Evolutionary conservation across 2,113 vertebrate genomes (phyloP).

Genomic region (Theristicus caerulescens): DNA sequence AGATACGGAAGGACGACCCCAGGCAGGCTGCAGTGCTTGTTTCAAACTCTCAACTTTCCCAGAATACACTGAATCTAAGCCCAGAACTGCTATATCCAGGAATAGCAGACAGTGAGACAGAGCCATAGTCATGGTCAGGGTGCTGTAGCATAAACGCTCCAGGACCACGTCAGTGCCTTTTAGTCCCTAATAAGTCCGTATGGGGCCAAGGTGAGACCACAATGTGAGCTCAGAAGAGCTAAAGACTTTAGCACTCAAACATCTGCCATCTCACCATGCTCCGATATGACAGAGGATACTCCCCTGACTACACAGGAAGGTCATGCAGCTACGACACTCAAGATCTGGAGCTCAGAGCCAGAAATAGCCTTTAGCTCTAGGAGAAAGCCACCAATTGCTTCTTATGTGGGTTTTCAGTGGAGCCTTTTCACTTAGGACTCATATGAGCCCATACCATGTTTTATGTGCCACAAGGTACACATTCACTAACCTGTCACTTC

Average conservation of each 20-base stretch:
- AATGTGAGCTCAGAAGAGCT: neutral
- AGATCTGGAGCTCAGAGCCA: neutral
- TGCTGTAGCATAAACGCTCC: neutral
- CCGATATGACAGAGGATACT: neutral
- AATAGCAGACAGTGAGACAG: neutral
- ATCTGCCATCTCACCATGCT: neutral
- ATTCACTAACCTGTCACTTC: neutral
- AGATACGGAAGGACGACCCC: neutral
- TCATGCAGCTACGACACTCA: neutral
- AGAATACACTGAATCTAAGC: neutral
- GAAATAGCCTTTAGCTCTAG: neutral
- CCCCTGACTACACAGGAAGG: neutral
- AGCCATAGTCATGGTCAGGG: neutral
- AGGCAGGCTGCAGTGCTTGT: neutral
- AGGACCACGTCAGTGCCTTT: neutral
- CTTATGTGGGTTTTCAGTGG: neutral
- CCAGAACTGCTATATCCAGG: neutral
- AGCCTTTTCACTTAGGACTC: neutral
- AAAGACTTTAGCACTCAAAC: neutral
- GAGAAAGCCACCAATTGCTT: neutral
- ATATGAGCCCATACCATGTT: neutral
- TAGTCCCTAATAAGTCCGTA: neutral
- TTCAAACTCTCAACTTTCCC: neutral
- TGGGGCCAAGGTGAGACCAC: fast-evolving
- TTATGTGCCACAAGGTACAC: neutral